phyloP scores from a whole-genome alignment of 2,797 vertebrate genomes.

The Eulemur coronatus region DNA sequence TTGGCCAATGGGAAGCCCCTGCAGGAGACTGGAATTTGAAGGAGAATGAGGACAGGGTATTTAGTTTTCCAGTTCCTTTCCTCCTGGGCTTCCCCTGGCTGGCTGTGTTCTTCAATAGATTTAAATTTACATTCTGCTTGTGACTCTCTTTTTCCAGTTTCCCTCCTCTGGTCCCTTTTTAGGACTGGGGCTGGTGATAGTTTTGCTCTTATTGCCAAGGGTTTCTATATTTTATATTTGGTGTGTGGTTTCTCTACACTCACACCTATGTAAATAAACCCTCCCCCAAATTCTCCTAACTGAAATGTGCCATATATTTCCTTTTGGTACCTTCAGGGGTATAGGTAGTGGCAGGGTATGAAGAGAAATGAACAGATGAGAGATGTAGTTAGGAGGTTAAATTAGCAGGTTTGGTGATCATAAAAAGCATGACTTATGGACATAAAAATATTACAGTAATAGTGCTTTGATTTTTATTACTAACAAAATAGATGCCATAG shows the following conservation, averaged over 20 bases:
- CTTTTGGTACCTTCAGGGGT: neutral
- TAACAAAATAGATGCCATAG: constrained; percentile 36
- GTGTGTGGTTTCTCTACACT: constrained; percentile 21
- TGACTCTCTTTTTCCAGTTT: neutral
- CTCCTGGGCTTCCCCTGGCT: neutral
- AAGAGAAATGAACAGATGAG: constrained; percentile 17
- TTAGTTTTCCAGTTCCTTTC: constrained; percentile 6
- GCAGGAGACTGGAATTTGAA: constrained; percentile 5
- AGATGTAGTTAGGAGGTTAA: constrained; percentile 35
- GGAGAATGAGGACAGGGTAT: neutral
- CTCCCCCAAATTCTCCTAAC: neutral
- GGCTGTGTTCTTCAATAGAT: neutral
- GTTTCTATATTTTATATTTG: constrained; percentile 32
- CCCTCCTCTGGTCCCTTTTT: neutral
- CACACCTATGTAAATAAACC: neutral
- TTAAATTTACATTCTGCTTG: neutral
- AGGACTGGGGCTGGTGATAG: neutral
- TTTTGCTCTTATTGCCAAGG: neutral
- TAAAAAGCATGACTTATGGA: neutral
- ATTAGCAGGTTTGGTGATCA: constrained; percentile 25
- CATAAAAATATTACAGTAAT: constrained; percentile 30
- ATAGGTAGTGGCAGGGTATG: neutral
- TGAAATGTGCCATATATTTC: constrained; percentile 14
- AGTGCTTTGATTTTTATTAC: constrained; percentile 30
- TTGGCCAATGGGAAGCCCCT: neutral